These are phyloP conservation scores for Steatornis caripensis DNA, from an alignment of 2,113 vertebrate species.

Conservation along the genomic window DNA sequence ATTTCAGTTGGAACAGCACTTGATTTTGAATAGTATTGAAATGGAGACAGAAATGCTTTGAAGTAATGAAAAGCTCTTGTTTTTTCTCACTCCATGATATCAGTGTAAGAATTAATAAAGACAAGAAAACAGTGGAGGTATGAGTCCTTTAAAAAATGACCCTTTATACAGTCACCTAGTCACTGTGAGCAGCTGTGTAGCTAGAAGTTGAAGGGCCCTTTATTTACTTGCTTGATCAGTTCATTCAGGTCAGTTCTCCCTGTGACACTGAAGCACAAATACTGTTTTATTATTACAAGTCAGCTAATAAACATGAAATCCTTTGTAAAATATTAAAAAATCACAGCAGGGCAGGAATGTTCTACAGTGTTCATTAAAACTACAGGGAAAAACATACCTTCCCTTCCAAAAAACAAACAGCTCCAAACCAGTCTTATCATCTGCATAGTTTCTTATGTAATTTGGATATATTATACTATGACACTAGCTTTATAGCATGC, in stretches of 20 bases:
- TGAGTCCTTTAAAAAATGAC: not conserved
- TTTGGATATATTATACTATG: not conserved
- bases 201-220: not conserved
- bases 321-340: not conserved
- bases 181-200: not conserved
- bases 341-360: not conserved
- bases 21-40: not conserved
- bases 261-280: not conserved
- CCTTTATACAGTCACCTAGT: not conserved
- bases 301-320: not conserved
- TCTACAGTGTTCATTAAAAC: not conserved
- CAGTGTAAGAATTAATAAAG: not conserved
- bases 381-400: not conserved
- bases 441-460: not conserved
- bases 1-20: not conserved
- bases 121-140: not conserved
- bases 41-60: not conserved
- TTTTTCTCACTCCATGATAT: not conserved
- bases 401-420: not conserved
- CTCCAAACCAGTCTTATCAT: not conserved
- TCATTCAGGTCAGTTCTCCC: not conserved
- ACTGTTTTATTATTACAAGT: not conserved
- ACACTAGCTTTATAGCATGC: not conserved
- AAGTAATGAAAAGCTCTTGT: not conserved
- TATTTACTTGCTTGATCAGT: not conserved